A percentile compares a stretch with the other conserved stretches of the same genome.
Conservation (phyloP, 2,888 invertebrate genomes). For the Scrobipalpa atriplicella region DNA sequence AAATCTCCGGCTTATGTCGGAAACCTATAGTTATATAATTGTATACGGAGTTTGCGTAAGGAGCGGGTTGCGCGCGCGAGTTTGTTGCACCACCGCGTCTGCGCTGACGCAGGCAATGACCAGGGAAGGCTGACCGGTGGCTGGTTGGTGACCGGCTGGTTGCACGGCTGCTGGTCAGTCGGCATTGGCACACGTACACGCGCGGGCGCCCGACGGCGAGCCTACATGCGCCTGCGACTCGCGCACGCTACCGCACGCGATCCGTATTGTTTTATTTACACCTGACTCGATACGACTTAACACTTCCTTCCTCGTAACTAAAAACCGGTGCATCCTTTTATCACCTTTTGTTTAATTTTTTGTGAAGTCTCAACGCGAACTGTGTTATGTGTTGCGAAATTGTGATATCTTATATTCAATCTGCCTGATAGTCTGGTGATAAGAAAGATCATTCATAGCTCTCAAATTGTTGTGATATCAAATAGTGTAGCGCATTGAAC, state of each 20-base stretch:
- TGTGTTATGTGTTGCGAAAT: conserved; percentile 43
- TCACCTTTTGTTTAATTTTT: neutral
- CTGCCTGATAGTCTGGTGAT: neutral
- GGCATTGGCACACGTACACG: neutral
- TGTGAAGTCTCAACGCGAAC: conserved; percentile 2
- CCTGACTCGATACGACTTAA: neutral
- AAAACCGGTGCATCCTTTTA: neutral
- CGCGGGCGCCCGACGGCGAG: neutral
- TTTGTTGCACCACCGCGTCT: conserved; percentile 34
- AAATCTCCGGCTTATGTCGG: conserved; percentile 7
- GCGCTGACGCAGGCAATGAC: conserved; percentile 22
- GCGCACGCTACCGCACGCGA: neutral
- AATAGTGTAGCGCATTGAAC: neutral
- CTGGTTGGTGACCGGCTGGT: conserved; percentile 25
- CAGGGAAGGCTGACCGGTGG: conserved; percentile 32
- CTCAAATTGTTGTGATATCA: neutral
- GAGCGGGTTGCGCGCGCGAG: conserved; percentile 5
- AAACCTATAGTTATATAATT: conserved; percentile 60
- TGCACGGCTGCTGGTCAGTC: conserved; percentile 29
- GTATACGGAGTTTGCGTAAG: conserved; percentile 36
- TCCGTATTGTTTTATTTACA: neutral
- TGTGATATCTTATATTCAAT: conserved; percentile 37
- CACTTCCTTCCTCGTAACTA: neutral
- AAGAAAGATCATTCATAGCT: neutral
- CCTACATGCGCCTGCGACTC: neutral